These are phyloP conservation scores for Campylomormyrus numenius DNA, from an alignment of 2,113 vertebrate genomes.

Conservation along the genomic window DNA sequence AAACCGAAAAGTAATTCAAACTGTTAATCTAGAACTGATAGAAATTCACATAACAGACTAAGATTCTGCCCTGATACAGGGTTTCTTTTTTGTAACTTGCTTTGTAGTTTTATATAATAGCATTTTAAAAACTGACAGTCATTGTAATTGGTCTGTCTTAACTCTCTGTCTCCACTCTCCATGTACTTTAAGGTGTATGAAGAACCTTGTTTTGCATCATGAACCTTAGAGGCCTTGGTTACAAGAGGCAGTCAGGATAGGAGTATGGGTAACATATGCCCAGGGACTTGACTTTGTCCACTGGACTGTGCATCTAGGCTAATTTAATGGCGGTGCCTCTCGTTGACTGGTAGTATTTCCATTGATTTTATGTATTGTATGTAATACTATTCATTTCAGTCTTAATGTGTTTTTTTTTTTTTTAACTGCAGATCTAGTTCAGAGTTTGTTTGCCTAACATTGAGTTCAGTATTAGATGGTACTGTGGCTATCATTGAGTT, in stretches of 20 bases:
- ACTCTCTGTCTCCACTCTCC: not conserved
- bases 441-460: not conserved
- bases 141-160: not conserved
- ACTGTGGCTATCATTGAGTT: not conserved
- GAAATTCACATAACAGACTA: not conserved
- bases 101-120: not conserved
- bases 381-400: not conserved
- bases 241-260: not conserved
- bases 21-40: not conserved
- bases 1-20: not conserved
- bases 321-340: not conserved
- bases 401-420: not conserved
- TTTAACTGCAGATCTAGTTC: not conserved
- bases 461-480: too few species aligned
- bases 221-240: not conserved
- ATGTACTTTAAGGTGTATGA: not conserved
- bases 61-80: not conserved
- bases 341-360: not conserved
- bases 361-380: not conserved
- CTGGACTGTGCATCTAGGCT: not conserved
- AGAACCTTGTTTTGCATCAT: not conserved
- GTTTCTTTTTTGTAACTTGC: not conserved
- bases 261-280: not conserved
- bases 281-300: not conserved
- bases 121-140: not conserved